Base-by-base conservation (phyloP, 2,113 vertebrate genomes). In the Ranitomeya variabilis region DNA sequence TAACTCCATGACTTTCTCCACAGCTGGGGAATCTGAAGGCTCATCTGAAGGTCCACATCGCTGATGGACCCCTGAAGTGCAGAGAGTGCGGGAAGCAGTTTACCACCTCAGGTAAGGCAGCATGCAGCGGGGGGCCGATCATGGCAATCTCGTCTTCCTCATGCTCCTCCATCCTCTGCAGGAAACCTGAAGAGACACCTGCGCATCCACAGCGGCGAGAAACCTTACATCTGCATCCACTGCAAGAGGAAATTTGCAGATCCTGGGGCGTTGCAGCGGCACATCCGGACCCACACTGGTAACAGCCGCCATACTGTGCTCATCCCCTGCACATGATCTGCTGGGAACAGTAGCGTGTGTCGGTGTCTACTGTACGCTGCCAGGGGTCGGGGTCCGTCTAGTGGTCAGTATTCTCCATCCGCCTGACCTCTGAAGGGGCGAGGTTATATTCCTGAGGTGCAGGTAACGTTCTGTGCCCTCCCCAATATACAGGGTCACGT, bases 51-150 rank as follows among this genome's bases (percentile, higher is more conserved):
- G 97, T 99, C 85, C 98, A 99, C 90, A 98, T 99, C 0, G 90
- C 97, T 0, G 98, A 99, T 0, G 98, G 98, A 54, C 98, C 98
- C 26, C 96, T 99, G 19, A 99, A 99, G 92, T 99, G 98, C 90
- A 96, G 97, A 69, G 98, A 99, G 89, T 99, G 98, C 0, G 98
- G 98, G 86, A 99, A 99, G 91, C 98, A 99, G 95, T 99, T 99
- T 93, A 99, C 98, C 90, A 99, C 98, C 0, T 99, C 98, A 95
- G 98, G 98, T 99, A 94, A 80, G 31, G 6, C n/a, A 13, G 13
- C n/a, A 31, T 6, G 26, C 15, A 31, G 31, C 5, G 14, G 21
- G 37, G 26, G 26, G 37, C 1, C 9, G 4, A 74, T 1, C 37
- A 19, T 6, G 37, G 37, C 23, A 2, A 19, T 12, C 23, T 74